These are phyloP conservation scores for Cyprinella venusta DNA, from an alignment of 2,797 vertebrate species.

Conservation along the genomic window DNA sequence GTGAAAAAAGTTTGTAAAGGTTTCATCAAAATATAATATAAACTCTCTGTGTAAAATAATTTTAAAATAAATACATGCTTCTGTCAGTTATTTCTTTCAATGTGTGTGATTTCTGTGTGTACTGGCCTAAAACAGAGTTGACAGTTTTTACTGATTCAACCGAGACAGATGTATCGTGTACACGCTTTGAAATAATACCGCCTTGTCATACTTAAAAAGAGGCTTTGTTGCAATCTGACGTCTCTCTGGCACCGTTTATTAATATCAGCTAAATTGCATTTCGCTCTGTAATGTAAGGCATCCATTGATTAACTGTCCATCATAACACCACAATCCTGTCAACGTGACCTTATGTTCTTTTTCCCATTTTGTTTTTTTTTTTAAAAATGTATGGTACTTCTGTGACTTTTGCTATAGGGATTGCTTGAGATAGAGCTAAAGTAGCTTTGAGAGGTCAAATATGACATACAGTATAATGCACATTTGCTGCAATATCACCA, in stretches of 20 bases:
- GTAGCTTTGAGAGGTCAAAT: slow-evolving; percentile 36
- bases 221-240: slow-evolving; percentile 36
- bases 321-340: slow-evolving; percentile 9
- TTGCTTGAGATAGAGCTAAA: background rate
- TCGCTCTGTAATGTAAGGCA: slow-evolving; percentile 34
- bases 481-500: slow-evolving; percentile 29
- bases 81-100: background rate
- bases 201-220: slow-evolving; percentile 32
- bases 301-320: slow-evolving; percentile 45
- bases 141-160: background rate
- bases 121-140: background rate
- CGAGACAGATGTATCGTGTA: background rate
- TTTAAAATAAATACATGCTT: background rate
- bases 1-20: background rate
- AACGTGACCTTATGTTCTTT: slow-evolving; percentile 37
- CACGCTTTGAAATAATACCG: slow-evolving; percentile 19
- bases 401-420: slow-evolving; percentile 1
- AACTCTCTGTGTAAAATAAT: background rate
- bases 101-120: background rate
- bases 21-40: background rate
- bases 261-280: slow-evolving; percentile 33
- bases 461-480: background rate
- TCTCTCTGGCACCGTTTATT: slow-evolving; percentile 39
- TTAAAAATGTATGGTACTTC: background rate
- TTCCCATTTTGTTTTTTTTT: background rate